Base-by-base conservation (phyloP, 2,113 vertebrate genomes). In the Nibea coibor region DNA sequence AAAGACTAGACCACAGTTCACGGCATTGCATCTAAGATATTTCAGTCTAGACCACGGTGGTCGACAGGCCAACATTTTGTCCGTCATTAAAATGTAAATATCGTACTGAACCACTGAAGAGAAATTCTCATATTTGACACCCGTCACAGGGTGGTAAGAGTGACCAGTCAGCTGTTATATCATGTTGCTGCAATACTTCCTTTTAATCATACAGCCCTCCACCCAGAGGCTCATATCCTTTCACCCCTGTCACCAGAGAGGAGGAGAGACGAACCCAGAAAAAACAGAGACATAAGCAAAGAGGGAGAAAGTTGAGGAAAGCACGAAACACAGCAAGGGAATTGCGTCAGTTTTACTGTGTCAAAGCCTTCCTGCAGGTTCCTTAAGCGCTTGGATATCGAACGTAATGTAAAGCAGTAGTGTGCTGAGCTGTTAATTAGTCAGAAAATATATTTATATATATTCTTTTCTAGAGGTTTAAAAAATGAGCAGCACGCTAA, bases 331-430 rank as follows among this genome's bases (percentile, higher is more conserved):
- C 10, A 26, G 22, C 15, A 24, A 28, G 53, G 42, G 3, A 57
- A 57, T n/a, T 51, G 47, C 68, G 58, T 53, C 42, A 45, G 6
- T 58, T 67, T 22, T 35, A 39, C 11, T 51, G 68, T 16, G 57
- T 68, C 76, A 64, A 22, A 63, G 54, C 31, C 22, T 19, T 57
- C 28, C 45, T 65, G 63, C 51, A 73, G 64, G 53, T 43, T 74
- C 28, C 62, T 45, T 3, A 76, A 47, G 51, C 42, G 31, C 28
- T 53, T 53, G 24, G 11, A 70, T 45, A 48, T 70, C 15, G 42
- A n/a, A 62, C 61, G 56, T 72, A 42, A 76, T 57, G 42, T 43
- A 31, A 43, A 19, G 31, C 4, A 19, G 15, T 17, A 51, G 2
- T 31, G 66, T 50, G n/a, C 31, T 22, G 22, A 22, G 48, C 48